Evolutionary conservation across 2,113 vertebrate species (phyloP).

Genomic region (Saccopteryx bilineata): DNA sequence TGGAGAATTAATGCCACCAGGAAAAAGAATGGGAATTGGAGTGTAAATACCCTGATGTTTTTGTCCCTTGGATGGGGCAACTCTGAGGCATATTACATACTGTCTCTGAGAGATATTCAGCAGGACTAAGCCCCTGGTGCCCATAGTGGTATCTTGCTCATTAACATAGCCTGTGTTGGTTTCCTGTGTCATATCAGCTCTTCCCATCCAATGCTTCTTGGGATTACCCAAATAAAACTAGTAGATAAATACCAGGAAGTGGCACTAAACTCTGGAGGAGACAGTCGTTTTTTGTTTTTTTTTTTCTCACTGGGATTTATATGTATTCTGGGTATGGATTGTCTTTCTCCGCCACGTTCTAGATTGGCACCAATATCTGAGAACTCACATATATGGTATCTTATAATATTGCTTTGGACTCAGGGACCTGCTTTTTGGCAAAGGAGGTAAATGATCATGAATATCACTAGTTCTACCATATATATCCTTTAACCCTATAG

Average conservation of each 20-base stretch:
- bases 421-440: neutral
- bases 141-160: neutral
- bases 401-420: neutral
- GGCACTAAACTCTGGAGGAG: neutral
- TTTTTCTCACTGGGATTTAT: neutral
- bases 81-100: neutral
- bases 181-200: neutral
- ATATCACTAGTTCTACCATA: neutral
- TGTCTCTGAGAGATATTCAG: neutral
- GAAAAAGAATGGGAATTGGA: neutral
- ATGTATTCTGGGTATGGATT: neutral
- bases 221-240: neutral
- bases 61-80: neutral
- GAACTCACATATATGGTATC: neutral
- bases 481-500: neutral
- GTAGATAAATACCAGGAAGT: neutral
- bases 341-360: neutral
- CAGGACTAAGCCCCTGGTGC: fast-evolving
- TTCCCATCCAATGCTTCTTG: neutral
- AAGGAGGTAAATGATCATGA: neutral
- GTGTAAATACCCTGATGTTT: neutral
- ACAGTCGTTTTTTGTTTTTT: neutral
- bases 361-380: neutral
- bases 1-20: neutral
- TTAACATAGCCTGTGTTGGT: neutral